Percentiles rank a stretch among this genome's conserved stretches.
Conservation (phyloP, 2,888 invertebrate genomes). For the Anthrax anthrax region DNA sequence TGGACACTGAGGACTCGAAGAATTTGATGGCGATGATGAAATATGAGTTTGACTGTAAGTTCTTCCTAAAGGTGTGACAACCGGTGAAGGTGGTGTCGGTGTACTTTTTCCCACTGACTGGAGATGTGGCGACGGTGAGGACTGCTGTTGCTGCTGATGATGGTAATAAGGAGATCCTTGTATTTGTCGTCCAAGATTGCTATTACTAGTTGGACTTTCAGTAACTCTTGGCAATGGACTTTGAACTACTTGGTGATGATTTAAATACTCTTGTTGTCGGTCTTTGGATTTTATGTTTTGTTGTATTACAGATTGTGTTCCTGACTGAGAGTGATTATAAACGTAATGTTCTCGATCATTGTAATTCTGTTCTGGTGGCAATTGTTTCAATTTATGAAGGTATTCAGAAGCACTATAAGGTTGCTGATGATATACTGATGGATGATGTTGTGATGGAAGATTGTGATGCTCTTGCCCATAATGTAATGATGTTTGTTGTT, state of each 20-base stretch:
- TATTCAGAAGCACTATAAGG: background rate
- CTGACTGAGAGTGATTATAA: background rate
- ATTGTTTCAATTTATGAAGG: background rate
- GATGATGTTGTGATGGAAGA: background rate
- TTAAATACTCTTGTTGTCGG: background rate
- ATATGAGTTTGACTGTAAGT: background rate
- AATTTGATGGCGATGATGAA: conserved; percentile 3
- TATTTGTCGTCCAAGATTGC: background rate
- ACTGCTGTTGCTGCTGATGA: background rate
- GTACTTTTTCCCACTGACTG: background rate
- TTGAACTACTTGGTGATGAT: background rate
- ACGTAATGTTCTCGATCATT: background rate
- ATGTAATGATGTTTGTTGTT: background rate
- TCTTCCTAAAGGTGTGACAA: background rate
- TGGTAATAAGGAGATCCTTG: background rate
- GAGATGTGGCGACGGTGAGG: background rate
- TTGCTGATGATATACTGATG: background rate
- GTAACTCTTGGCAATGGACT: background rate
- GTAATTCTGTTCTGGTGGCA: background rate
- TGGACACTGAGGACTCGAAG: conserved; percentile 1
- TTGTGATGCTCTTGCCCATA: background rate
- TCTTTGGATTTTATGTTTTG: background rate
- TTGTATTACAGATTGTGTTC: background rate
- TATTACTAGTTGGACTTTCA: background rate
- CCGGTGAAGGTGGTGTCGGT: background rate